phyloP scores from a whole-genome alignment of 2,797 vertebrate species.

The Lemur catta region DNA sequence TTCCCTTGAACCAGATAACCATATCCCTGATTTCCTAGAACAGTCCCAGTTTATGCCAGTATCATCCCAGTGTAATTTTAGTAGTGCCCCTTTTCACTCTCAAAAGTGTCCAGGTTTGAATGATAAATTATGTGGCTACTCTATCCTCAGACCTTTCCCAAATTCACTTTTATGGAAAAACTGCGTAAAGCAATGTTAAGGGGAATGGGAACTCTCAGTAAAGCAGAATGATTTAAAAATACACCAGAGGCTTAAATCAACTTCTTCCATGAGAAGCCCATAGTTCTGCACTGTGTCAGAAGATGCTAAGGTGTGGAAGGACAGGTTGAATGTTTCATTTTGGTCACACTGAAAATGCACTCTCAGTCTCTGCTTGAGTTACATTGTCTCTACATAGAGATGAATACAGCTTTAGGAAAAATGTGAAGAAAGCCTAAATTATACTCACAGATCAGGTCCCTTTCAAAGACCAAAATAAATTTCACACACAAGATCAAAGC shows the following conservation, averaged over 20 bases:
- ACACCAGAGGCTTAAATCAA: neutral
- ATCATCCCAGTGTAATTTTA: neutral
- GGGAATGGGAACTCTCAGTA: neutral
- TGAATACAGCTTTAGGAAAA: neutral
- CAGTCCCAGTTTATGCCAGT: neutral
- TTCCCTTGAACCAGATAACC: neutral
- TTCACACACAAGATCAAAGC: slow-evolving; percentile 65
- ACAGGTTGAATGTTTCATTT: neutral
- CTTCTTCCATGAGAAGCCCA: neutral
- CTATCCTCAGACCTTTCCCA: neutral
- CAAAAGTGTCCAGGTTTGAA: neutral
- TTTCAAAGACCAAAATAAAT: slow-evolving; percentile 45
- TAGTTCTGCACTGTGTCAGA: neutral
- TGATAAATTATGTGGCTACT: neutral
- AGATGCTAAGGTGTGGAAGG: neutral
- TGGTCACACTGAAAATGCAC: neutral
- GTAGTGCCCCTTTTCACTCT: neutral
- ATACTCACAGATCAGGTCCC: neutral
- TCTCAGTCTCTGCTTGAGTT: neutral
- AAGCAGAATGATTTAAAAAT: neutral
- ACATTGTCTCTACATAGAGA: neutral
- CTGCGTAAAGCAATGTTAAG: neutral
- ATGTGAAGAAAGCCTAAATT: neutral
- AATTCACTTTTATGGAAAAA: neutral
- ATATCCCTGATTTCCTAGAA: neutral